These are phyloP conservation scores for Scalopus aquaticus DNA, from an alignment of 2,113 vertebrate genomes.

Conservation along the genomic window DNA sequence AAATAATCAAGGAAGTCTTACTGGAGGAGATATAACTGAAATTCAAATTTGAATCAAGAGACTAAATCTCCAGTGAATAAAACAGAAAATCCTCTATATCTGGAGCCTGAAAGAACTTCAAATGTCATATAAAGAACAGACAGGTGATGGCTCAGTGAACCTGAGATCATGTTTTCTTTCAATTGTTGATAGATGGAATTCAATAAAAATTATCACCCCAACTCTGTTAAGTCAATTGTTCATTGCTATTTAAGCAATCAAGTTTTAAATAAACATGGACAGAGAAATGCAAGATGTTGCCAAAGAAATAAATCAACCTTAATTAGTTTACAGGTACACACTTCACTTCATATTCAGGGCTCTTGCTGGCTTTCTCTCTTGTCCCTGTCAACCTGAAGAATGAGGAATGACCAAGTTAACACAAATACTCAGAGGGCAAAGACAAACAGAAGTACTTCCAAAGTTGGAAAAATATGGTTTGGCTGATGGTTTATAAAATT, in stretches of 20 bases:
- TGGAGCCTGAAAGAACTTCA: neutral
- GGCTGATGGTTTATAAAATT: constrained; percentile 17
- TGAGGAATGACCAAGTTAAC: constrained; percentile 9
- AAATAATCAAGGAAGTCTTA: neutral
- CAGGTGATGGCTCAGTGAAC: neutral
- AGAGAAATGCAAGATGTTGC: constrained; percentile 49
- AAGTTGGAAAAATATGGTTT: neutral
- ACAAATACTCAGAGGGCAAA: constrained; percentile 17
- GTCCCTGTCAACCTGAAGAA: constrained; percentile 43
- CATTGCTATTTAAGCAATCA: constrained; percentile 49
- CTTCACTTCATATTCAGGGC: neutral
- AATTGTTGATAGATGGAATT: constrained; percentile 23
- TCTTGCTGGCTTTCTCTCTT: neutral
- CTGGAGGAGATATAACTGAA: neutral
- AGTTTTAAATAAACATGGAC: constrained; percentile 70
- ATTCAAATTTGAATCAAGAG: constrained; percentile 6
- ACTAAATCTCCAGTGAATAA: neutral
- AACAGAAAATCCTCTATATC: neutral
- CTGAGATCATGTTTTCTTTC: neutral
- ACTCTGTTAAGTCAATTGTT: constrained; percentile 30
- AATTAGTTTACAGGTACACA: constrained; percentile 57
- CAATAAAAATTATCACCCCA: constrained; percentile 1
- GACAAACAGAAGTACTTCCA: constrained; percentile 50
- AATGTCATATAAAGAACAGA: neutral
- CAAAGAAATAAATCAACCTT: constrained; percentile 65